A percentile compares a stretch with the other conserved stretches of the same genome.
Conservation (phyloP, 2,797 vertebrate genomes). For the Chiloscyllium punctatum region DNA sequence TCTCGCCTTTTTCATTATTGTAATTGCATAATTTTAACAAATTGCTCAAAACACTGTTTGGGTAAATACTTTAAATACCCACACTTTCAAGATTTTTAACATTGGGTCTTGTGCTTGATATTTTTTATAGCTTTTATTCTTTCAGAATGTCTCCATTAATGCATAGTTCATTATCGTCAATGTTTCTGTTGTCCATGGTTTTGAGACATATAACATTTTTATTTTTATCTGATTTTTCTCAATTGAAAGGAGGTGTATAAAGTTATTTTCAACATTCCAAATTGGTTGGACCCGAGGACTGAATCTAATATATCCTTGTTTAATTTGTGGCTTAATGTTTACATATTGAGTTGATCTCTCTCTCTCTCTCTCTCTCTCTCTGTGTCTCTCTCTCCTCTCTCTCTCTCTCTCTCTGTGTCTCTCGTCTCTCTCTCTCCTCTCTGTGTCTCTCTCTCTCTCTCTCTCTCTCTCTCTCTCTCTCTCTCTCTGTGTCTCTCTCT, state of each 20-base stretch:
- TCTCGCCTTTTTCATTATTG: neutral
- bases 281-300: neutral
- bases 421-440: too few relatives aligned
- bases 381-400: too few relatives aligned
- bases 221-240: neutral
- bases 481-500: too few relatives aligned
- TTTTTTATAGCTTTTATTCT: neutral
- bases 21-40: neutral
- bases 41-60: neutral
- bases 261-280: neutral
- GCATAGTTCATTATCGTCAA: neutral
- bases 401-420: too few relatives aligned
- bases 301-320: neutral
- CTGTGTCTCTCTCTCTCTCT: too few relatives aligned
- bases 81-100: neutral
- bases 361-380: too few relatives aligned
- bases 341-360: neutral
- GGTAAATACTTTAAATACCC: neutral
- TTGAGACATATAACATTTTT: neutral
- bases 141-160: neutral
- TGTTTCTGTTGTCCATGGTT: neutral
- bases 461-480: too few relatives aligned
- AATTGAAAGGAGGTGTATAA: neutral
- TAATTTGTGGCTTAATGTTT: neutral
- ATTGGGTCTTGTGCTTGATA: neutral